phyloP scores from a whole-genome alignment of 2,797 vertebrate genomes.

The Acanthiza pusilla region DNA sequence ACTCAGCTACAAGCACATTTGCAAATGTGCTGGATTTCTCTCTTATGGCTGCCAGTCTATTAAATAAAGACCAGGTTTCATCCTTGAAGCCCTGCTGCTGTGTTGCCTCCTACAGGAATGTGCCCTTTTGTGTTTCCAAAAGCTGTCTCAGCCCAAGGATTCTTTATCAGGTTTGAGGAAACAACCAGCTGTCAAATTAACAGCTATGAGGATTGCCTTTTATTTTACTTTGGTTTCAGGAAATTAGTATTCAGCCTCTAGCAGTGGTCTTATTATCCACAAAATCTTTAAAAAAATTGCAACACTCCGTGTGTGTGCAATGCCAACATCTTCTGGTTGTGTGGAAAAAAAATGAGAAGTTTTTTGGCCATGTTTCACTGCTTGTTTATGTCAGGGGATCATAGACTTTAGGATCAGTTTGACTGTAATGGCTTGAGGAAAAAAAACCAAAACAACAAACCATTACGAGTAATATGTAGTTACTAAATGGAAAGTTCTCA shows the following conservation, averaged over 20 bases:
- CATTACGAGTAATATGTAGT: not conserved
- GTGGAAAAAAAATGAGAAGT: not conserved
- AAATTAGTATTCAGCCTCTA: conserved; percentile 15
- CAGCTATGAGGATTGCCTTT: not conserved
- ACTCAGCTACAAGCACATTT: not conserved
- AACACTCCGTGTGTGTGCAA: not conserved
- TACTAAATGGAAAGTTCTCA: not conserved
- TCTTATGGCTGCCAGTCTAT: not conserved
- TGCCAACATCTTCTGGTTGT: not conserved
- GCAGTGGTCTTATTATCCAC: not conserved
- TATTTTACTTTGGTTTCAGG: conserved; percentile 21
- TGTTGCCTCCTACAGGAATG: not conserved
- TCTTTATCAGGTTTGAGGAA: not conserved
- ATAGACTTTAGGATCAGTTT: not conserved
- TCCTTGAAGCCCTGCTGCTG: not conserved
- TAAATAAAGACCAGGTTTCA: not conserved
- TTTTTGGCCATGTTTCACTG: not conserved
- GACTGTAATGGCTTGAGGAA: not conserved
- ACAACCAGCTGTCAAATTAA: conserved; percentile 17
- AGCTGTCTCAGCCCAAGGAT: not conserved
- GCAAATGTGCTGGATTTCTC: not conserved
- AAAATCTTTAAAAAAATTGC: not conserved
- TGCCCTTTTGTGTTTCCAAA: not conserved
- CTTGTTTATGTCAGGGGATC: not conserved
- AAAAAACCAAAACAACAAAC: not conserved